Base-by-base conservation (phyloP, 37 sponge, comb jelly and placozoan species). In the Beroe forskalii region DNA sequence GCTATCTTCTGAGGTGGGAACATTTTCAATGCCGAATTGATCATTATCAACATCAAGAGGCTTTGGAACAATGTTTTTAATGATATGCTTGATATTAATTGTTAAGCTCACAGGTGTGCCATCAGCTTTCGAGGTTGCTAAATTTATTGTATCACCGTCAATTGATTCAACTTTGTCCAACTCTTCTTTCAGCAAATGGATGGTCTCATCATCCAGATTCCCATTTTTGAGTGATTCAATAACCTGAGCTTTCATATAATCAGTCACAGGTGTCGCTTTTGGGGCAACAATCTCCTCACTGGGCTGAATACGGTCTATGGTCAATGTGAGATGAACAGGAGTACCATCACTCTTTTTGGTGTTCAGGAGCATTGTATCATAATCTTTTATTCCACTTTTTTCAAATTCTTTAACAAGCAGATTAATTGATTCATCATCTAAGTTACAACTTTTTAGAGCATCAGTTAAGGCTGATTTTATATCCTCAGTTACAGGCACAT, bases 231-330 rank as follows among this genome's bases (percentile, higher is more conserved):
- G 48, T 25, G 86, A 80, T 4, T 80, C 55, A 6, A 80, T 27
- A 23, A 80, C 17, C 86, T 80, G 86, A 4, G 86, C 40, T 80
- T 44, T 80, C 17, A 80, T 80, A 25, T 44, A 25, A 33, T 80
- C 86, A 80, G 55, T 80, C 20, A 43, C 86, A 42, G 86, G 86
- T 42, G 40, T n/a, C 27, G 14, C 40, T 30, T 72, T 37, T 3
- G 31, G 37, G 4, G 23, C 38, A 72, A 72, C 75, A 30, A 39
- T 36, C 22, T 72, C 75, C n/a, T 80, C 86, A 69, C 37, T 17
- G 12, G 32, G 38, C 35, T 72, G 6, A n/a, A n/a, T n/a, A n/a
- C n/a, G 37, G 14, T 23, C 14, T 1, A 72, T 30, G 39, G 31
- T 72, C 2, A 72, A 36, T 3, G 75, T 63, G 3, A 63, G 25